Evolutionary conservation across 2,888 invertebrate genomes (phyloP), one percentile per base, ranked within the genome.

Genomic region (Elmis aenea): DNA sequence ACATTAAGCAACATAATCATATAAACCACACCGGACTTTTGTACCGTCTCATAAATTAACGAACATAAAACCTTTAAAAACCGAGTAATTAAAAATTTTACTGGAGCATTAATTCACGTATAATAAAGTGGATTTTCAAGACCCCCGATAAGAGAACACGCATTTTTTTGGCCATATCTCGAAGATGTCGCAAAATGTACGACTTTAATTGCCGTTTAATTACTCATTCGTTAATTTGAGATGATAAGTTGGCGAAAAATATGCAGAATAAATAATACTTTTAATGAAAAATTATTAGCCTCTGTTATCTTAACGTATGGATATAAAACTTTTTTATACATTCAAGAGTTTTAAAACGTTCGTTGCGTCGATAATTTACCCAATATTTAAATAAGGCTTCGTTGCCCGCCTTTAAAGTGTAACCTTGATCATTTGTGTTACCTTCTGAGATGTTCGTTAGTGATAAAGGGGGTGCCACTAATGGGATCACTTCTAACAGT

Each of bases 181-280:
- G 14, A 2, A 15, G 23, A 16, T 10, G 32, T 32, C 32, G 23
- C 22, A 15, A 22, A 24, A 26, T 26, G 26, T 14, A 34, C 34
- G 13, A 21, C 16, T 28, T 34, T 34, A 34, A 34, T 28, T 22
- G 34, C 34, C 22, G 14, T 34, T 34, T 34, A 34, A 34, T 34
- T 34, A 34, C 28, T 28, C 28, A 15, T 16, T 20, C 34, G 28
- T 34, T 34, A 34, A 34, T 27, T 28, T 25, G 26, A 16, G 26
- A 25, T 26, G 25, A 33, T 25, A 24, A 25, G 24, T 24, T 33
- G 34, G 22, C 26, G 20, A 34, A 34, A 22, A 27, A 34, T 27
- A 31, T 34, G 26, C 27, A 20, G 23, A 34, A 28, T 34, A 22
- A 16, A 33, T 33, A 25, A 26, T 11, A 26, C n/a, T n/a, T 29